Conservation (phyloP, 2,888 invertebrate species). For the Folsomia candida region DNA sequence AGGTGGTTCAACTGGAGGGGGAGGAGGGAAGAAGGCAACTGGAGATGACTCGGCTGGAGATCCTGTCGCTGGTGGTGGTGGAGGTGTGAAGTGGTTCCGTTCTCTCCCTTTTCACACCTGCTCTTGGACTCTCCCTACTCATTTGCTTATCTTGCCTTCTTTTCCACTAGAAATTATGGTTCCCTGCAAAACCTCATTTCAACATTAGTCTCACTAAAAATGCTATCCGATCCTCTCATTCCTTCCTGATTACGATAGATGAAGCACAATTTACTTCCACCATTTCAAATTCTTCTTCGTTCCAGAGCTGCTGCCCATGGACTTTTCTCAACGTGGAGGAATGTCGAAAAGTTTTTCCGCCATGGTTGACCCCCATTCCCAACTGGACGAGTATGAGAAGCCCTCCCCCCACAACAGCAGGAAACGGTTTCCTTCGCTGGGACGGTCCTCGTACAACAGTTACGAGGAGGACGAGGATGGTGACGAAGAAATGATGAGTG, state of each 20-base stretch:
- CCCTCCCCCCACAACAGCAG: neutral
- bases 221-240: no score
- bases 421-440: neutral
- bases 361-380: neutral
- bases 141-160: neutral
- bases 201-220: neutral
- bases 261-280: no score
- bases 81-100: neutral
- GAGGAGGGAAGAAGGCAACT: neutral
- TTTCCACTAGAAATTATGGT: no score
- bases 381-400: neutral
- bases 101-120: neutral
- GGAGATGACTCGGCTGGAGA: neutral
- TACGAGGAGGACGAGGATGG: constrained; percentile 10
- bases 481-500: neutral
- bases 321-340: constrained; percentile 12
- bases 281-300: neutral
- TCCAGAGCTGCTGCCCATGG: constrained; percentile 4
- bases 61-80: neutral
- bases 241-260: neutral
- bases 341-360: neutral
- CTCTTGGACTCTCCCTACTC: neutral
- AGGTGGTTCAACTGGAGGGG: neutral
- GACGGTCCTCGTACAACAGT: neutral
- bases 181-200: no score